A percentile compares a stretch with the other conserved stretches of the same genome.
These are phyloP conservation scores for Heteromormyrus szaboi DNA, from an alignment of 2,797 vertebrate species.

Conservation along the genomic window DNA sequence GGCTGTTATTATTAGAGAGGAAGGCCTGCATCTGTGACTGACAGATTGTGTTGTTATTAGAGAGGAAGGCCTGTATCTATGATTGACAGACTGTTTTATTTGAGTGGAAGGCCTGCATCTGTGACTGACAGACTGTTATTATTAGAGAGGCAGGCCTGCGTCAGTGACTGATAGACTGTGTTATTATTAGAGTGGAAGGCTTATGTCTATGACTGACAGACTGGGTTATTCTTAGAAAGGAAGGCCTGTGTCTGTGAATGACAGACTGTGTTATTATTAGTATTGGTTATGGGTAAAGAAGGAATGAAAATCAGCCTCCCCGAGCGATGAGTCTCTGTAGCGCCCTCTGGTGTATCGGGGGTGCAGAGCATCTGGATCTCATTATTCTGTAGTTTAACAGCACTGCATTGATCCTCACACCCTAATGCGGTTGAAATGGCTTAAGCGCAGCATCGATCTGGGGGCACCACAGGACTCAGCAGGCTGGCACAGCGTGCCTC, in stretches of 20 bases:
- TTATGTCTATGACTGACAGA: neutral
- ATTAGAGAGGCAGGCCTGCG: neutral
- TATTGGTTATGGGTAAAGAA: neutral
- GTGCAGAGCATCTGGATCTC: neutral
- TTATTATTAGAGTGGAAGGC: neutral
- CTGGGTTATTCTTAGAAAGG: neutral
- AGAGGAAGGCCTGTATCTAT: neutral
- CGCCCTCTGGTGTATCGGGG: neutral
- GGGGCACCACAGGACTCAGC: neutral
- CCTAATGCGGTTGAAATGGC: neutral
- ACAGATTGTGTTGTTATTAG: neutral
- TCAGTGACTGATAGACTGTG: neutral
- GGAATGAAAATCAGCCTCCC: neutral
- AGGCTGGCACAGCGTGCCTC: neutral
- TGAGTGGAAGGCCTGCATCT: neutral
- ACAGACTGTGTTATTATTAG: neutral
- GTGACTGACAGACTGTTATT: neutral
- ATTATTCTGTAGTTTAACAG: neutral
- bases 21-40: neutral
- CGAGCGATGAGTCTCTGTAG: neutral
- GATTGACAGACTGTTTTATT: neutral
- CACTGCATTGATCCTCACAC: neutral
- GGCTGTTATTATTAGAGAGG: neutral
- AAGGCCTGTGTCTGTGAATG: neutral
- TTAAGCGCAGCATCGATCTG: neutral